Evolutionary conservation across 2,797 vertebrate species (phyloP).

Genomic region (Protosalanx chinensis): DNA sequence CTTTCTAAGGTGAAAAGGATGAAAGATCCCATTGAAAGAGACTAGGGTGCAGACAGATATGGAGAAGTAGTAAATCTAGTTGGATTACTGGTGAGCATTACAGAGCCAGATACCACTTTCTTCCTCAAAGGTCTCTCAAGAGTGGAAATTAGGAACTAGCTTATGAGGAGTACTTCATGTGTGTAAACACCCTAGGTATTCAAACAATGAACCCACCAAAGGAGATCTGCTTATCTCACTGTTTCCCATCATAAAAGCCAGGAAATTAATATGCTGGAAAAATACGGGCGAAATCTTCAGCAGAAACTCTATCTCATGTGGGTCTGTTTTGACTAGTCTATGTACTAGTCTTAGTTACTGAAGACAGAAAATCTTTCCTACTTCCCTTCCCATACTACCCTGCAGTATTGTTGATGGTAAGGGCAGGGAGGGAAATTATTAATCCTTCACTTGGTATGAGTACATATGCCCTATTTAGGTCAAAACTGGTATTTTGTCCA

Average conservation of each 20-base stretch:
- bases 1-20: conserved; percentile 10
- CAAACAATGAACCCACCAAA: background rate
- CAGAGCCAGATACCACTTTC: background rate
- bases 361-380: too few relatives aligned
- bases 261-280: background rate
- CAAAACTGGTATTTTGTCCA: background rate
- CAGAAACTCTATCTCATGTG: background rate
- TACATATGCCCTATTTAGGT: background rate
- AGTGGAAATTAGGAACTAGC: background rate
- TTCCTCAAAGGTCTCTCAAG: conserved; percentile 1
- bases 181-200: background rate
- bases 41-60: conserved; percentile 8
- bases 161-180: conserved; percentile 4
- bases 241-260: background rate
- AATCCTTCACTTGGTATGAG: background rate
- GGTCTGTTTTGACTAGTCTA: background rate
- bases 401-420: background rate
- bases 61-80: background rate
- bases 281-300: background rate
- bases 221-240: conserved; percentile 4
- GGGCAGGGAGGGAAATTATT: background rate
- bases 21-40: background rate
- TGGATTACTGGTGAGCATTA: conserved; percentile 6
- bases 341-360: too few relatives aligned
- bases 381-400: background rate